Evolutionary conservation across 1,140 invertebrate species (phyloP).

Genomic region (Calliopsis andreniformis): DNA sequence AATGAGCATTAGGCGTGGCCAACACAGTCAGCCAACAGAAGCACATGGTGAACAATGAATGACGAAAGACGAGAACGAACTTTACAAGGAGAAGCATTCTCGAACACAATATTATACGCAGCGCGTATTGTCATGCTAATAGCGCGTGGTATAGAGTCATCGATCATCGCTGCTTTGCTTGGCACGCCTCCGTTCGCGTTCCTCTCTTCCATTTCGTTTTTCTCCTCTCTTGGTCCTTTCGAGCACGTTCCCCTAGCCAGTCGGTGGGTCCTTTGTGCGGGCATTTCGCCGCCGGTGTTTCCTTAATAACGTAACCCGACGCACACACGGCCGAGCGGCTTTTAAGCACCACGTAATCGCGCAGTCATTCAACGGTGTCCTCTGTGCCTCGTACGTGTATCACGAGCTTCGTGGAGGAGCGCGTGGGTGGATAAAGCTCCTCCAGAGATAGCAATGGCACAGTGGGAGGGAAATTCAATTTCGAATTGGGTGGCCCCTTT

Average conservation of each 20-base stretch:
- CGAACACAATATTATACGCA: not conserved
- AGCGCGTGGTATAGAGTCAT: conserved; percentile 53
- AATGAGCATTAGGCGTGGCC: conserved; percentile 40
- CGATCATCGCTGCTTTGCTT: conserved; percentile 49
- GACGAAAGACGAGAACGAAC: conserved; percentile 45
- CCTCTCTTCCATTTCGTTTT: not conserved
- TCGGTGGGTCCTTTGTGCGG: conserved; percentile 14
- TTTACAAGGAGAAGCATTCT: conserved; percentile 22
- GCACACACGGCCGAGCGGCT: conserved; percentile 9
- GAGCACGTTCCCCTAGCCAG: conserved; percentile 17
- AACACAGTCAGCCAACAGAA: not conserved
- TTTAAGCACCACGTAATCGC: conserved; percentile 56
- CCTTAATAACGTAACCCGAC: conserved; percentile 46
- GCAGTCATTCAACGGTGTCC: conserved; percentile 33
- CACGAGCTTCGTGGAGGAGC: conserved; percentile 1
- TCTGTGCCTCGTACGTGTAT: not conserved
- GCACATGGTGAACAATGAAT: conserved; percentile 49
- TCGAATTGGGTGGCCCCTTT: not conserved
- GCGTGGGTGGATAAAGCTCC: conserved; percentile 27
- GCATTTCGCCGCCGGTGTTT: conserved; percentile 32
- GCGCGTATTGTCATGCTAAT: conserved; percentile 64
- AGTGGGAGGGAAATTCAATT: conserved; percentile 36
- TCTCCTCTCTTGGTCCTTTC: conserved; percentile 17
- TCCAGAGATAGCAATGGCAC: not conserved
- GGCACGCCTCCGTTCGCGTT: conserved; percentile 12